Evolutionary conservation across 2,113 vertebrate species (phyloP).

Genomic region (Takifugu bimaculatus): DNA sequence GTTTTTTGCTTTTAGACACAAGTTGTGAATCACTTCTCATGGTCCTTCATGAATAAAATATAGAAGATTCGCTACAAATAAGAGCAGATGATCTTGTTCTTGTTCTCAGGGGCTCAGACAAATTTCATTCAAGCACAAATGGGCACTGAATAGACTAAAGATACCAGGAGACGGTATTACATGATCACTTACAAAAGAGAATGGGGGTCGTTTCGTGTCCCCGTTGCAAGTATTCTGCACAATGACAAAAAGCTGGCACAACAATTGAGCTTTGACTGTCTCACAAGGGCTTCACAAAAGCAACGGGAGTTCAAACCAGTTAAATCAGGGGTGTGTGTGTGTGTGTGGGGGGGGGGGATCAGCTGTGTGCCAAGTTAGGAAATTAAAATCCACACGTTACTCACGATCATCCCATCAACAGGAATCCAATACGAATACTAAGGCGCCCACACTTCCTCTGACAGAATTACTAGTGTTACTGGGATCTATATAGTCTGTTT

Average conservation of each 20-base stretch:
- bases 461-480: too few species aligned
- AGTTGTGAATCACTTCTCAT: not conserved
- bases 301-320: too few species aligned
- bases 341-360: too few species aligned
- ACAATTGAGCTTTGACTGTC: conserved; percentile 4
- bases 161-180: conserved; percentile 34
- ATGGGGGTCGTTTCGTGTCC: conserved; percentile 32
- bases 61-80: too few species aligned
- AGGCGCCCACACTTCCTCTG: too few species aligned
- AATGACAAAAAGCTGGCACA: conserved; percentile 19
- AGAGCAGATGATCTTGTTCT: too few species aligned
- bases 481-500: too few species aligned
- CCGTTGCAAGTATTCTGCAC: conserved; percentile 19
- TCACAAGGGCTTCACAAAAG: conserved; percentile 2
- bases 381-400: too few species aligned
- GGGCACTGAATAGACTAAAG: conserved; percentile 29
- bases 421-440: too few species aligned
- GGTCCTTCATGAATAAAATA: not conserved
- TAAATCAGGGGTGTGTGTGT: too few species aligned
- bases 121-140: conserved; percentile 39
- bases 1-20: conserved; percentile 12
- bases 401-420: too few species aligned
- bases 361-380: too few species aligned
- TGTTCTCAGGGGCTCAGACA: conserved; percentile 2
- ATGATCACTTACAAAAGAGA: conserved; percentile 41